These are phyloP conservation scores for Geothlypis trichas DNA, from an alignment of 2,113 vertebrate species.

Conservation along the genomic window DNA sequence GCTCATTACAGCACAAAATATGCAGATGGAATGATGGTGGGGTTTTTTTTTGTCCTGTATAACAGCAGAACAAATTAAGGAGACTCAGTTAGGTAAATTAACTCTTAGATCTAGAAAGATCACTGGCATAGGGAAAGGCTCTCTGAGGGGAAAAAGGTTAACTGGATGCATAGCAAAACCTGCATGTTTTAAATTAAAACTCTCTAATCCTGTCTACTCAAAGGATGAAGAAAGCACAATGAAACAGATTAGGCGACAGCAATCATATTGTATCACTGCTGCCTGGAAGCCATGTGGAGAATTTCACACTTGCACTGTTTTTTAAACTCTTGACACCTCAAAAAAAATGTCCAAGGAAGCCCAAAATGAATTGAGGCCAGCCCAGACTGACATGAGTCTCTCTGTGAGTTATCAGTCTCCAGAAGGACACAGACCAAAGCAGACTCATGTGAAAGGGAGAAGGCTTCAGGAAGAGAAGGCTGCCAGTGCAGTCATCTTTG, in stretches of 20 bases:
- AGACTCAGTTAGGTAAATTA: constrained; percentile 30
- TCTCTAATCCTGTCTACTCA: constrained; percentile 37
- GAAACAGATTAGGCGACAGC: constrained; percentile 2
- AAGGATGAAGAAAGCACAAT: constrained; percentile 51
- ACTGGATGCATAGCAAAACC: constrained; percentile 42
- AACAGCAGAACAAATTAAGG: constrained; percentile 35
- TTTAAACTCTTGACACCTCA: background rate
- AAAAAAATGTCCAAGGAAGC: background rate
- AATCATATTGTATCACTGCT: constrained; percentile 3
- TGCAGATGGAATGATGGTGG: background rate
- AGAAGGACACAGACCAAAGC: background rate
- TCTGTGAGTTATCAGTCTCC: background rate
- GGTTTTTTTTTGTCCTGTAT: background rate
- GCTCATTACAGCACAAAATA: constrained; percentile 26
- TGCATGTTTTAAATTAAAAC: constrained; percentile 54
- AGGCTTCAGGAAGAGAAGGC: background rate
- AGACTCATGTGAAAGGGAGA: background rate
- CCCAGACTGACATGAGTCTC: background rate
- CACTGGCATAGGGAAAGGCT: background rate
- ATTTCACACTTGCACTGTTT: background rate
- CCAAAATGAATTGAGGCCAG: background rate
- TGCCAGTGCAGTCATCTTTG: background rate
- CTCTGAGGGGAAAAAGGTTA: constrained; percentile 43
- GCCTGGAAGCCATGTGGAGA: background rate
- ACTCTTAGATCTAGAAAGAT: constrained; percentile 23